Evolutionary conservation across 2,888 invertebrate genomes (phyloP), one percentile per base, ranked within the genome.

Genomic region (Oxystoma pomonae): DNA sequence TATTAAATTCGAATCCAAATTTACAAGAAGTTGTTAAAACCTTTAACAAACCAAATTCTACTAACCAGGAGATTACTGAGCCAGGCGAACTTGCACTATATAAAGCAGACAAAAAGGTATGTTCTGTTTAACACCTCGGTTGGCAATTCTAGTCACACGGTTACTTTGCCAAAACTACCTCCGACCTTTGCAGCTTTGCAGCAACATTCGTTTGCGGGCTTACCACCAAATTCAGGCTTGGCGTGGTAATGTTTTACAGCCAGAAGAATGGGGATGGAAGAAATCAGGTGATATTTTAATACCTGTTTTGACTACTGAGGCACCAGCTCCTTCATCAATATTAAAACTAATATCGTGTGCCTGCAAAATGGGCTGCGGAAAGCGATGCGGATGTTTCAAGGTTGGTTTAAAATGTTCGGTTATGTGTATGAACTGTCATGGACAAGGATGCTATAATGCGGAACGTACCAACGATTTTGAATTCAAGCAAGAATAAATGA

Each of bases 1-100:
- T 35, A 35, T 51, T 52, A 59, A 59, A 59, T 52, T 51, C 17
- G 59, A 59, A 52, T 20, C 50, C 16, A 20, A 52, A 59, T 59
- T 59, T 52, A 52, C 20, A 51, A 59, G 59, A 50, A 1, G 18
- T 51, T 59, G 51, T 59, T 3, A 16, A 50, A 51, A 59, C 51
- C 51, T 51, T 59, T 52, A 59, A 51, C 52, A 59, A 20, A 51
- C 19, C 59, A 20, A 9, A 59, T 51, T 59, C 59, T 50, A 59
- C 59, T 1, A 51, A 51, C 50, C n/a, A n/a, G n/a, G n/a, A n/a
- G n/a, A n/a, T n/a, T n/a, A n/a, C n/a, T n/a, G 52, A 50, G 50
- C 51, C 50, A 59, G 51, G 50, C 20, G 59, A 50, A 59, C 59
- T 59, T 51, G 59, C 59, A n/a, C 51, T 59, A 51, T 59, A 50